phyloP scores from a whole-genome alignment of 1,140 invertebrate species.

The Mylabris phalerata region DNA sequence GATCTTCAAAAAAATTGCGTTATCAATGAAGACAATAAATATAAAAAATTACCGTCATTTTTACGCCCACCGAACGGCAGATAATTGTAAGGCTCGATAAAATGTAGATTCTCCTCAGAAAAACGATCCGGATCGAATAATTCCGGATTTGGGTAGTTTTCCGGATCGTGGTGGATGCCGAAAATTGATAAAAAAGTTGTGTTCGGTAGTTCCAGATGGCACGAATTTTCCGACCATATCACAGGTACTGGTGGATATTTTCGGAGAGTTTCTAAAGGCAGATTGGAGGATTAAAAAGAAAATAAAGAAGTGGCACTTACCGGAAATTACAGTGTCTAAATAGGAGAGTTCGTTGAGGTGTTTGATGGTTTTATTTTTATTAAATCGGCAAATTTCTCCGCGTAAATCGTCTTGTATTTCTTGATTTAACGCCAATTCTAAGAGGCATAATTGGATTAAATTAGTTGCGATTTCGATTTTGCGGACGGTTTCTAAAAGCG shows the following conservation, averaged over 20 bases:
- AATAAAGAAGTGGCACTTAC: constrained; percentile 9
- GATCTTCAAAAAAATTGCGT: background rate
- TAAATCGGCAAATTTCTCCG: constrained; percentile 25
- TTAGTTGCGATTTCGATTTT: background rate
- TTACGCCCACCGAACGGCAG: constrained; percentile 19
- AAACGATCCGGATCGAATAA: constrained; percentile 34
- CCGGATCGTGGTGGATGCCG: constrained; percentile 53
- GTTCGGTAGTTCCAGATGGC: background rate
- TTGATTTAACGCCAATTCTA: constrained; percentile 19
- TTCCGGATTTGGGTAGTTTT: constrained; percentile 34
- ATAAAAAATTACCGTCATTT: constrained; percentile 12
- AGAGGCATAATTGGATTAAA: constrained; percentile 9
- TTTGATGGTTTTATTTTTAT: constrained; percentile 16
- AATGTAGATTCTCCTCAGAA: constrained; percentile 24
- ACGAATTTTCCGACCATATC: background rate
- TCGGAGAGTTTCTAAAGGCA: constrained; percentile 24
- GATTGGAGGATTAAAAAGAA: background rate
- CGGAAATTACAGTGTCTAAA: constrained; percentile 25
- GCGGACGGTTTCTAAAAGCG: background rate
- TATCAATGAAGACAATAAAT: background rate
- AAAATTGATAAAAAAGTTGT: constrained; percentile 41
- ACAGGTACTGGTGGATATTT: constrained; percentile 22
- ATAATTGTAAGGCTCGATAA: constrained; percentile 13
- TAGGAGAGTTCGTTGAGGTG: constrained; percentile 17
- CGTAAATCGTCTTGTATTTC: constrained; percentile 25